Conservation (phyloP, 2,888 invertebrate species). For the Polietes domitor region DNA sequence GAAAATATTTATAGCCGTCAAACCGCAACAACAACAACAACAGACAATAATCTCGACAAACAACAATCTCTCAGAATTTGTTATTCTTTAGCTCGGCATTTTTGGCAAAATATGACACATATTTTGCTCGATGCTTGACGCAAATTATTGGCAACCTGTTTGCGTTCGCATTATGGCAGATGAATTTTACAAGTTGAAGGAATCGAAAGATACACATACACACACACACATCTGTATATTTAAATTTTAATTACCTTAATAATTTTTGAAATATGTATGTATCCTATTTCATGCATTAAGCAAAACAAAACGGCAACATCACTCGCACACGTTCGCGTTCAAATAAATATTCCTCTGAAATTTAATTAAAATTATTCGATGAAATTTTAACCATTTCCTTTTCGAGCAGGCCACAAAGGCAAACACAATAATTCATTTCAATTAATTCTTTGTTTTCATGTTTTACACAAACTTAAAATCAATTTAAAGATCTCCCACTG, state of each 20-base stretch:
- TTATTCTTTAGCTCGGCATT: too few species aligned
- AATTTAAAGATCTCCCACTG: slow-evolving; percentile 37
- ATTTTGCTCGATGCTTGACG: neutral
- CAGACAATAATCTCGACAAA: neutral
- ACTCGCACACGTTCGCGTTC: neutral
- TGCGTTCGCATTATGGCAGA: neutral
- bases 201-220: neutral
- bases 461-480: slow-evolving; percentile 15
- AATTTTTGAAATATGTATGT: neutral
- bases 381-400: slow-evolving; percentile 16
- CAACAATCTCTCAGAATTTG: too few species aligned
- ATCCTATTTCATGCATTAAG: slow-evolving; percentile 6
- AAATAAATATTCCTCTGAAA: neutral
- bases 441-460: neutral
- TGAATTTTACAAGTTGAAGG: neutral
- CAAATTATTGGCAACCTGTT: slow-evolving; percentile 26
- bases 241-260: slow-evolving; percentile 18
- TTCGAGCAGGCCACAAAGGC: neutral
- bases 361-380: slow-evolving; percentile 3
- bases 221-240: neutral
- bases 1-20: neutral
- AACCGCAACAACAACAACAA: neutral
- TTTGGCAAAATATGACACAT: neutral
- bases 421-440: slow-evolving; percentile 3
- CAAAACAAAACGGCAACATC: neutral